These are phyloP conservation scores for Fragum whitleyi DNA, from an alignment of 2,888 invertebrate genomes.

Conservation along the genomic window DNA sequence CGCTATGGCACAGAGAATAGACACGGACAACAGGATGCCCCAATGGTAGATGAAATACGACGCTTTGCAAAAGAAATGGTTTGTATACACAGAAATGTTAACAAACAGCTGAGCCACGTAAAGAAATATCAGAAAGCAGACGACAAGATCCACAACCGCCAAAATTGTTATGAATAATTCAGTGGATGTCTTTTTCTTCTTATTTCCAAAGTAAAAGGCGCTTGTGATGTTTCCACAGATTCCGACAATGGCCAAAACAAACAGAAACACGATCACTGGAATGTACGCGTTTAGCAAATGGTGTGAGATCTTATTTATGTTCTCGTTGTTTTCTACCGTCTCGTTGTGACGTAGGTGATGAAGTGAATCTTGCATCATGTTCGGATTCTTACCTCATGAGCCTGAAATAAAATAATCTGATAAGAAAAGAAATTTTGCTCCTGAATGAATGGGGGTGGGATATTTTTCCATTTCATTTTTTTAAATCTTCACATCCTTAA, in stretches of 20 bases:
- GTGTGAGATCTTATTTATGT: background rate
- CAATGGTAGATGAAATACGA: conserved; percentile 12
- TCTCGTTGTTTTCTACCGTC: background rate
- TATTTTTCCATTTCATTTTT: too few species aligned
- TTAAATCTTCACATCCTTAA: too few species aligned
- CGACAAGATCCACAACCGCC: conserved; percentile 6
- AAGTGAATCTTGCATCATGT: background rate
- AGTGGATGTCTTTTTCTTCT: conserved; percentile 8
- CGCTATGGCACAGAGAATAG: conserved; percentile 3
- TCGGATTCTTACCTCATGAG: too few species aligned
- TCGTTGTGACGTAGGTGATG: background rate
- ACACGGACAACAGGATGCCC: conserved; percentile 6
- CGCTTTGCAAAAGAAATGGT: conserved; percentile 10
- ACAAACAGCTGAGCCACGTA: conserved; percentile 11
- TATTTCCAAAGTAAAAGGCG: background rate
- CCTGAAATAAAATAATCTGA: too few species aligned
- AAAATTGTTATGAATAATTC: conserved; percentile 8
- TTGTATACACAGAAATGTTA: conserved; percentile 7
- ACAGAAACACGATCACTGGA: conserved; percentile 13
- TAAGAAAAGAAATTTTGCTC: too few species aligned
- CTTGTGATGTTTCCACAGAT: conserved; percentile 6
- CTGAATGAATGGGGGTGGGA: too few species aligned
- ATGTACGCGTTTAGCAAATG: background rate
- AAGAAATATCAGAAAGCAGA: background rate
- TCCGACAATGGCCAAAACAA: conserved; percentile 15